Conservation (phyloP, 2,113 vertebrate species). For the Synchiropus splendidus region DNA sequence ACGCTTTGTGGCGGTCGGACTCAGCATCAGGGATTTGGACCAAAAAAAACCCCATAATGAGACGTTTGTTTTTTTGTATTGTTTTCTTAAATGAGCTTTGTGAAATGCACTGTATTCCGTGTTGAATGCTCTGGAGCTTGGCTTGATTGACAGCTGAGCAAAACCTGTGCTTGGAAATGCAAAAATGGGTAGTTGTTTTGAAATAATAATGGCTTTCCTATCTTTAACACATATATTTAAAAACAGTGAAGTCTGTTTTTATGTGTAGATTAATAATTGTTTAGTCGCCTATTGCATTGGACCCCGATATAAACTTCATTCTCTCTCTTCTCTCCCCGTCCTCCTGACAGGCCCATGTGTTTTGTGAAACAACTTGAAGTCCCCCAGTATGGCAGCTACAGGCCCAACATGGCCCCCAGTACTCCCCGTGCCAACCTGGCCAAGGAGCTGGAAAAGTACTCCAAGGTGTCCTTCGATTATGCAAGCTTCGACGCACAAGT, state of each 20-base stretch:
- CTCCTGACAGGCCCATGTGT: slow-evolving; percentile 84
- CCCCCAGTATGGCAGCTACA: slow-evolving; percentile 85
- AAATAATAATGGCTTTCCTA: too few relatives aligned
- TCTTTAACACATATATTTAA: too few relatives aligned
- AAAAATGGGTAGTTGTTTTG: too few relatives aligned
- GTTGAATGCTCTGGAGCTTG: too few relatives aligned
- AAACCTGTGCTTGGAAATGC: too few relatives aligned
- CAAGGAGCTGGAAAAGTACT: slow-evolving; percentile 98
- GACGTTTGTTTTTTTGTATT: slow-evolving; percentile 53
- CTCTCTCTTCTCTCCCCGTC: slow-evolving; percentile 2
- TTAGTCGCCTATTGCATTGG: too few relatives aligned
- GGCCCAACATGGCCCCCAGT: slow-evolving; percentile 79
- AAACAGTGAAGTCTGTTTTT: too few relatives aligned
- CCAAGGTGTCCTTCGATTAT: slow-evolving; percentile 99
- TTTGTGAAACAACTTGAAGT: slow-evolving; percentile 97
- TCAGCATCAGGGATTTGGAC: slow-evolving; percentile 52
- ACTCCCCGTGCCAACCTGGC: slow-evolving; percentile 94
- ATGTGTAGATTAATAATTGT: too few relatives aligned
- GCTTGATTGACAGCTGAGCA: too few relatives aligned
- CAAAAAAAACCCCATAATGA: slow-evolving; percentile 54
- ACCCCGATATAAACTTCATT: too few relatives aligned
- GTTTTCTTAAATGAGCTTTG: slow-evolving; percentile 49
- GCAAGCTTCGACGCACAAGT: slow-evolving; percentile 99
- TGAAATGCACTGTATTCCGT: too few relatives aligned
- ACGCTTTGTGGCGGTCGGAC: slow-evolving; percentile 53